Evolutionary conservation across 2,113 vertebrate species (phyloP).

Genomic region (Halcyon senegalensis): DNA sequence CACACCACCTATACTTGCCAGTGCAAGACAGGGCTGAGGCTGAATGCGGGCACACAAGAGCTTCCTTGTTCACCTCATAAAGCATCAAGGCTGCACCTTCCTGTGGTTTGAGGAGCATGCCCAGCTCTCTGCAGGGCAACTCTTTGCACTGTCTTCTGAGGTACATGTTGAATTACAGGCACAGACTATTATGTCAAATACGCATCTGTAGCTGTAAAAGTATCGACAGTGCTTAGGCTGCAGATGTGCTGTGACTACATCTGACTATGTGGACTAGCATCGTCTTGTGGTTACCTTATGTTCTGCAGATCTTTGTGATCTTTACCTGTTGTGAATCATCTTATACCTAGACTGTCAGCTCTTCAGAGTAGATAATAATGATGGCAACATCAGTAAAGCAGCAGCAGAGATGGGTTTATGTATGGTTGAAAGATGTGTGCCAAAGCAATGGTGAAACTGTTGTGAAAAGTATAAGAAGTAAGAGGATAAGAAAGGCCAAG

Average conservation of each 20-base stretch:
- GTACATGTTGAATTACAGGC: neutral
- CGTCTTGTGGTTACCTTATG: neutral
- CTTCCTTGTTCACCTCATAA: fast-evolving
- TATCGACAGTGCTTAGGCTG: neutral
- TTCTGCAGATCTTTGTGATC: neutral
- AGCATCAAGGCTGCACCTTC: fast-evolving
- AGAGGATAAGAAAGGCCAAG: neutral
- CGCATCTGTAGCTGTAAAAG: neutral
- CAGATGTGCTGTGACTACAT: neutral
- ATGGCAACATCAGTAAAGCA: neutral
- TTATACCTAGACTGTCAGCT: neutral
- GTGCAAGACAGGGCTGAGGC: neutral
- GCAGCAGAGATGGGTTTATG: neutral
- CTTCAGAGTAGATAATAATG: neutral
- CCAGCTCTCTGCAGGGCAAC: neutral
- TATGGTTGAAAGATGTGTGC: neutral
- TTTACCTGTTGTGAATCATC: neutral
- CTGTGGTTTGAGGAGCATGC: neutral
- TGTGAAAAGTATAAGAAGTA: neutral
- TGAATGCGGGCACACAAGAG: neutral
- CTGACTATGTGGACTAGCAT: neutral
- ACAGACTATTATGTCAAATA: fast-evolving
- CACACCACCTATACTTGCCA: neutral
- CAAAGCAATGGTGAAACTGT: neutral
- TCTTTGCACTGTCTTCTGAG: fast-evolving